Evolutionary conservation across 2,888 invertebrate species (phyloP), one percentile per base, ranked within the genome.

Genomic region (Platerodrilus igneus): DNA sequence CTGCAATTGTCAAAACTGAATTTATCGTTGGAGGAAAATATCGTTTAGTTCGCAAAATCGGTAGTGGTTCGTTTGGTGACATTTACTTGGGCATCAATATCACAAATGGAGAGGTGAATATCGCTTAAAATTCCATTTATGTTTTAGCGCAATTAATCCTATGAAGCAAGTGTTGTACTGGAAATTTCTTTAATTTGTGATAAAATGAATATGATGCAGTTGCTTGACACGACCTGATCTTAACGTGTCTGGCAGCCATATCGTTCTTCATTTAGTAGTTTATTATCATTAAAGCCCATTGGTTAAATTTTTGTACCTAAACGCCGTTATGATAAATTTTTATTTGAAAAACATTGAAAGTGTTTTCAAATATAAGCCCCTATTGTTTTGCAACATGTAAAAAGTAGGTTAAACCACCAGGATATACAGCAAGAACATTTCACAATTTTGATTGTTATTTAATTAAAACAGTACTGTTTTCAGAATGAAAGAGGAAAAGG

Each of bases 1-100:
- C 65, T 51, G 57, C 62, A 55, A 55, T 60, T 48, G 60, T 63
- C 37, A 77, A 77, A 70, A 74, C 72, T 64, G 88, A 89, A 70
- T 82, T 88, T 70, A 78, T 89, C 68, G 84, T 92, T 69, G 89
- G 88, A 69, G 88, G 87, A 63, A 92, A 88, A 75, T 96, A 93
- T 77, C 85, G 93, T 70, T 79, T 96, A 65, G 84, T 94, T 67
- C 82, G 94, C 60, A 95, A 94, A 81, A 93, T 97, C 70, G 94
- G 97, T 63, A 94, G 94, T 73, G 99, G 99, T 58, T 97, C 97
- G 54, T 99, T 99, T 70, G 99, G 99, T 65, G 97, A 97, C 75
- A 97, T 99, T 71, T 97, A 92, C 75, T 77, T 97, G 70, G 96
- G 90, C 55, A 86, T 90, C 76, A 87, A 90, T 75, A 80, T 86